Evolutionary conservation across 1,140 invertebrate genomes (phyloP).

Genomic region (Eulimnadia texana): DNA sequence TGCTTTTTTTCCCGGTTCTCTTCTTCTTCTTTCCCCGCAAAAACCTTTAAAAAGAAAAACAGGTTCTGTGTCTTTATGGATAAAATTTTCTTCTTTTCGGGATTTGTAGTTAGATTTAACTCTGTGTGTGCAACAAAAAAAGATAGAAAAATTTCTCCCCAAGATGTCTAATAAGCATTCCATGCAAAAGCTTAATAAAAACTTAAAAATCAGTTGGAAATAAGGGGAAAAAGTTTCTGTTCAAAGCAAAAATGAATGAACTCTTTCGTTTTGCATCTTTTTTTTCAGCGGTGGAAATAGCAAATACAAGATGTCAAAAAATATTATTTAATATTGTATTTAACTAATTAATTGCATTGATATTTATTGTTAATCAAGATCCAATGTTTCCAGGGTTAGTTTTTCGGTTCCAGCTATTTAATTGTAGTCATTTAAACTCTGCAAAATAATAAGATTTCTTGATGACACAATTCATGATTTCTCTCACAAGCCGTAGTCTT

Average conservation of each 20-base stretch:
- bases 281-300: neutral
- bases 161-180: too few relatives aligned
- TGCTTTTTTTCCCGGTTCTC: neutral
- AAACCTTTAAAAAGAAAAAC: neutral
- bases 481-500: conserved; percentile 47
- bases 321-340: too few relatives aligned
- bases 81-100: neutral
- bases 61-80: neutral
- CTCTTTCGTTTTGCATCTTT: neutral
- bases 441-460: neutral
- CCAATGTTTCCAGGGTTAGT: neutral
- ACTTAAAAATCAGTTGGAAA: too few relatives aligned
- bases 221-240: too few relatives aligned
- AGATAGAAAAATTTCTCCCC: neutral
- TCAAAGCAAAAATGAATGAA: neutral
- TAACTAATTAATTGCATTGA: too few relatives aligned
- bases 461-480: neutral
- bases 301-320: too few relatives aligned
- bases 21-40: neutral
- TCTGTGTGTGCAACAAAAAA: neutral
- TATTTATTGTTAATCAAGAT: neutral
- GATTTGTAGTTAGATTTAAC: neutral
- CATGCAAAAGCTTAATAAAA: too few relatives aligned
- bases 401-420: neutral
- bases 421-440: neutral